These are phyloP conservation scores for Mus musculus DNA, from an alignment of 2,113 vertebrate genomes.

Conservation along the genomic window GRCm39 chr2:33146501-33147000, in stretches of 20 bases:
- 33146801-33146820: slow-evolving; percentile 19
- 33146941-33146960: slow-evolving; percentile 34
- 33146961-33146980: not conserved
- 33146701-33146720: not conserved
- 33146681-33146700: not conserved
- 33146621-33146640: not conserved
- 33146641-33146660: not conserved
- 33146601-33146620: not conserved
- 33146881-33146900: slow-evolving; percentile 75
- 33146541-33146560: slow-evolving; percentile 14
- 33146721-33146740: not conserved
- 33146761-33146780: not conserved
- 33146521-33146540: not conserved
- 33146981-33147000: not conserved
- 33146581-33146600: not conserved
- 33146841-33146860: slow-evolving; percentile 62
- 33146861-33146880: slow-evolving; percentile 62
- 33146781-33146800: not conserved
- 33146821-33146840: not conserved
- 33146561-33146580: not conserved
- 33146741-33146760: not conserved
- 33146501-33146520: slow-evolving; percentile 67
- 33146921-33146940: slow-evolving; percentile 29
- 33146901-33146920: slow-evolving; percentile 66
- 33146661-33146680: not conserved